phyloP scores from a whole-genome alignment of 2,797 vertebrate genomes.

The Thamnophis elegans region DNA sequence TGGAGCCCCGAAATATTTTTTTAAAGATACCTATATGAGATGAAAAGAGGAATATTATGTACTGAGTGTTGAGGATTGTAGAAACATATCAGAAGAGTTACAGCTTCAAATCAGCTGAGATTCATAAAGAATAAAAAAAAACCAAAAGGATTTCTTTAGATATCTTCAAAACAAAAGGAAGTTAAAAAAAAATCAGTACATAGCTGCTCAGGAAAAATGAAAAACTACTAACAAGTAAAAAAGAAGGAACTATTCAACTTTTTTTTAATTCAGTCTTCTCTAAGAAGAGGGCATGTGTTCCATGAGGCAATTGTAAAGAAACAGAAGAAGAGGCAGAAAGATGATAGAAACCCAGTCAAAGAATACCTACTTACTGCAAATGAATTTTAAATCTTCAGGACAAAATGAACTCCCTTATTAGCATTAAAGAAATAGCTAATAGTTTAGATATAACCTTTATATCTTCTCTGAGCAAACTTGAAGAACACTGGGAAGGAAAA shows the following conservation, averaged over 20 bases:
- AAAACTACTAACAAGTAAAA: background rate
- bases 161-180: background rate
- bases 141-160: background rate
- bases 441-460: background rate
- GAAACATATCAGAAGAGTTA: background rate
- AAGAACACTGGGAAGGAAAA: background rate
- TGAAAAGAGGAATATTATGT: background rate
- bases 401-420: background rate
- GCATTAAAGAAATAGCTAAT: background rate
- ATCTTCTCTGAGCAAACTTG: background rate
- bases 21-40: background rate
- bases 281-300: background rate
- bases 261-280: background rate
- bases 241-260: background rate
- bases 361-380: background rate
- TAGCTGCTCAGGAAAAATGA: background rate
- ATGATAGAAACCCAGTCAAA: background rate
- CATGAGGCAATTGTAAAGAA: background rate
- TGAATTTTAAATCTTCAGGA: background rate
- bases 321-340: background rate
- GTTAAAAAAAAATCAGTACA: background rate
- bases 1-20: background rate
- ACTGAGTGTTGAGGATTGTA: background rate
- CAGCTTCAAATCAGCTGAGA: background rate
- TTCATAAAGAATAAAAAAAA: background rate